phyloP scores from a whole-genome alignment of 1,140 invertebrate species.

The Mizuhopecten yessoensis region DNA sequence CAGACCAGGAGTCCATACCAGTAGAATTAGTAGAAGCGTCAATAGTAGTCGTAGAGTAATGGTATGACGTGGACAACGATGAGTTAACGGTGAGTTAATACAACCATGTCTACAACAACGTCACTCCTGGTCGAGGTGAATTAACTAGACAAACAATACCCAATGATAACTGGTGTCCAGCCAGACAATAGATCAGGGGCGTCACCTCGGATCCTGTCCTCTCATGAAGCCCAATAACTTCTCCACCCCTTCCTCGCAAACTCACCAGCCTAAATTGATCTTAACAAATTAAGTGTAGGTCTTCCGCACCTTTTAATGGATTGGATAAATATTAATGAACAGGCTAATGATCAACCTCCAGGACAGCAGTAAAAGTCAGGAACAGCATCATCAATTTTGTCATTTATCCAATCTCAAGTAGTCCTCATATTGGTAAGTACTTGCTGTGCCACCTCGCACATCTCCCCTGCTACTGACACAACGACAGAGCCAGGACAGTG shows the following conservation, averaged over 20 bases:
- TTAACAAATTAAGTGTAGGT: constrained; percentile 33
- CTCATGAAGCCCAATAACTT: background rate
- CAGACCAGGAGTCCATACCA: too few species aligned
- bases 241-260: background rate
- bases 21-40: too few species aligned
- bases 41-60: too few species aligned
- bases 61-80: too few species aligned
- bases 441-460: background rate
- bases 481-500: background rate
- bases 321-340: constrained; percentile 12
- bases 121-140: too few species aligned
- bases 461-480: background rate
- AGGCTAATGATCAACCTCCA: constrained; percentile 24
- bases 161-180: background rate
- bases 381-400: constrained; percentile 34
- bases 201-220: background rate
- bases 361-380: constrained; percentile 30
- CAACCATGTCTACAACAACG: too few species aligned
- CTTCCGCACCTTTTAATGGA: constrained; percentile 32
- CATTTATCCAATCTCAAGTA: constrained; percentile 34
- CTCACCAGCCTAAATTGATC: background rate
- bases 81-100: too few species aligned
- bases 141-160: background rate
- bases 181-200: background rate
- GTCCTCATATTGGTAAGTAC: constrained; percentile 1